Conservation (phyloP, 2,888 invertebrate species). For the Dysmachus trigonus region DNA sequence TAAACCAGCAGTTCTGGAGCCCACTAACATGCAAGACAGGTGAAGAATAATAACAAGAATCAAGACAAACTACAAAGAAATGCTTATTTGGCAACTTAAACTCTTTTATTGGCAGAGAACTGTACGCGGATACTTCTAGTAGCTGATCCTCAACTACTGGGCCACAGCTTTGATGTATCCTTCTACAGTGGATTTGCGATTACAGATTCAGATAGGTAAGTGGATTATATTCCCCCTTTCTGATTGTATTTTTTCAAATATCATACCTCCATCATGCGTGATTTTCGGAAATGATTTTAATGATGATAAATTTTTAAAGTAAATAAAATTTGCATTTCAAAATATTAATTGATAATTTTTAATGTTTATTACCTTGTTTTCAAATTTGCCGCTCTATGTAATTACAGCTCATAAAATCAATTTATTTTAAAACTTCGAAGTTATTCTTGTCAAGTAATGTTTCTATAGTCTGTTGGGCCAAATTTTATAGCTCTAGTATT, state of each 20-base stretch:
- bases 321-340: too few species aligned
- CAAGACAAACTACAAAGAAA: background rate
- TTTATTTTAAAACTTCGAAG: too few species aligned
- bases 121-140: constrained; percentile 77
- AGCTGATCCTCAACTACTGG: constrained; percentile 94
- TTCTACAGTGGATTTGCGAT: constrained; percentile 76
- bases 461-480: too few species aligned
- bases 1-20: constrained; percentile 60
- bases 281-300: too few species aligned
- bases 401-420: too few species aligned
- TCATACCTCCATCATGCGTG: too few species aligned
- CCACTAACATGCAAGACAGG: constrained; percentile 60
- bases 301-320: too few species aligned
- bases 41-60: constrained; percentile 50
- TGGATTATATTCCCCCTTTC: background rate
- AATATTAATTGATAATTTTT: too few species aligned
- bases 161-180: constrained; percentile 76
- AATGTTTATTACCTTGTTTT: too few species aligned
- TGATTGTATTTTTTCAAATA: background rate
- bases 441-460: too few species aligned
- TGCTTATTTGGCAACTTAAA: background rate
- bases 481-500: too few species aligned
- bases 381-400: too few species aligned
- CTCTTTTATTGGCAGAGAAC: constrained; percentile 56
- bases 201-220: constrained; percentile 89